Conservation (phyloP, 2,113 vertebrate species). For the Micronycteris hirsuta region DNA sequence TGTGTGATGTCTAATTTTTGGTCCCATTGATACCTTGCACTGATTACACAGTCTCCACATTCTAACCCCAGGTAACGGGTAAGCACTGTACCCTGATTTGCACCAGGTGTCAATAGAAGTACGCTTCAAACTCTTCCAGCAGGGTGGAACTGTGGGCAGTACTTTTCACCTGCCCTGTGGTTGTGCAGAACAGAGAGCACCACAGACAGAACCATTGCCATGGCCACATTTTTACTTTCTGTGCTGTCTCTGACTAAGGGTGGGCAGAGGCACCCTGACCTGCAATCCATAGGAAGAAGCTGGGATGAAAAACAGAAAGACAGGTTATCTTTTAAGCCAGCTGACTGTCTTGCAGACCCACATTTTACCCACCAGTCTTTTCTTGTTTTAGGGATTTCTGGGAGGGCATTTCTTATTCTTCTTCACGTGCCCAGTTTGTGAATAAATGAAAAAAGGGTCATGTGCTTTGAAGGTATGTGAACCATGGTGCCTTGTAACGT, state of each 20-base stretch:
- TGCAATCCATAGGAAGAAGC: background rate
- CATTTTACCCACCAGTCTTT: background rate
- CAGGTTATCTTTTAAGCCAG: constrained; percentile 14
- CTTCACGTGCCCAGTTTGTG: background rate
- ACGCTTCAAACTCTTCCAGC: background rate
- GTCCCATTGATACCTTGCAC: background rate
- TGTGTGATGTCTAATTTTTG: background rate
- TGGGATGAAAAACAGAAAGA: background rate
- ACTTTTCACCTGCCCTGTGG: background rate
- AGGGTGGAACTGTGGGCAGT: background rate
- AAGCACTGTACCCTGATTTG: background rate
- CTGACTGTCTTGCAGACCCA: background rate
- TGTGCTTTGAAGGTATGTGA: background rate
- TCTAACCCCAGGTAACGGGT: background rate
- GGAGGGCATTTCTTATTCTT: background rate
- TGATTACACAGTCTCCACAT: background rate
- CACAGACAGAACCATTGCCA: background rate
- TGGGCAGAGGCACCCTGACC: background rate
- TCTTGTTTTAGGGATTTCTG: constrained; percentile 8
- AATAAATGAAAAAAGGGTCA: background rate
- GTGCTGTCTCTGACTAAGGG: background rate
- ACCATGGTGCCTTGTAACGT: background rate
- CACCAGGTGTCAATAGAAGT: background rate
- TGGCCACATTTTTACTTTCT: background rate
- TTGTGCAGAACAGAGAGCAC: background rate